Base-by-base conservation (phyloP, 2,797 vertebrate species). In the Neosilurus mollespiculum region DNA sequence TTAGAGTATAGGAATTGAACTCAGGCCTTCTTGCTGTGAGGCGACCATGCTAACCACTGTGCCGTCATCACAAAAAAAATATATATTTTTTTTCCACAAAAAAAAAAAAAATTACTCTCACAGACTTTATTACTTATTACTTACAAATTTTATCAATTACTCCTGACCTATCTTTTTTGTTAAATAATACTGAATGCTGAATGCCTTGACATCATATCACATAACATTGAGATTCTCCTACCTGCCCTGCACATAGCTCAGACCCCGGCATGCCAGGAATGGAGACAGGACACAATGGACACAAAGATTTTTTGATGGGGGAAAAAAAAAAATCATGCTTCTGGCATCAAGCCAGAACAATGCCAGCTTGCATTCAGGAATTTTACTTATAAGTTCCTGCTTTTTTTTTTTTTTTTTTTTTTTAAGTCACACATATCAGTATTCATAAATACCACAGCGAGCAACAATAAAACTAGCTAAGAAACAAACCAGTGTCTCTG, bases 191-290 rank as follows among this genome's bases (percentile, higher is more conserved):
- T 64, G 34, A 70, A 77, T 61, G 16, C 73, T 65, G 11, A 85
- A 64, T 64, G 30, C 26, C 76, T 83, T 54, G 82, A 84, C 34
- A 66, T 18, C 82, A 81, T 85, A 65, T 86, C 22, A 9, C 61
- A 69, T 83, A 81, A 87, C 84, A 81, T 85, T 81, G 83, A 83
- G 43, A 34, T 51, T 83, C 14, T 81, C 70, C 37, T 78, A 77
- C 75, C 81, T 85, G 75, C 26, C 18, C 65, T 81, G 71, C 69
- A 84, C 67, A 84, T 58, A 83, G 62, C 81, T 76, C 71, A 70
- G 72, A 67, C 37, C 7, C 58, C 65, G 58, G 75, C 24, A 83
- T 81, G 83, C 53, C 58, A 86, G 83, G 86, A 87, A 87, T 88
- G 84, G 58, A 80, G 59, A 59, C 75, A 66, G 75, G 65, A 77